These are phyloP conservation scores for Teleopsis dalmanni DNA, from an alignment of 1,140 invertebrate genomes.

Conservation along the genomic window DNA sequence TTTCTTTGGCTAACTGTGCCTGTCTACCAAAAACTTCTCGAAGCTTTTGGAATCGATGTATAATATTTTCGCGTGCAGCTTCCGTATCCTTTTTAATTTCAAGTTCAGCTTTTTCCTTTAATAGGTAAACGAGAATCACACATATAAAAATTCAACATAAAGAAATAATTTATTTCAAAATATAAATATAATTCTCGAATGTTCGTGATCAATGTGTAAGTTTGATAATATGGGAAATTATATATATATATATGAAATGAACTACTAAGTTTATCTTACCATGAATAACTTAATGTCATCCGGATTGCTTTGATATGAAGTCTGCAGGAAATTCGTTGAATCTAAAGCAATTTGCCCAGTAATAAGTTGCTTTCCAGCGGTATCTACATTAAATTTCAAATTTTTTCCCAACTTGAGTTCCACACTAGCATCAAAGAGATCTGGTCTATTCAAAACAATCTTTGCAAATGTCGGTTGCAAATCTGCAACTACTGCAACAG, in stretches of 20 bases:
- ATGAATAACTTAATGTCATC: constrained; percentile 55
- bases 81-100: constrained; percentile 34
- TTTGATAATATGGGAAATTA: neutral
- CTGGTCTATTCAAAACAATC: constrained; percentile 42
- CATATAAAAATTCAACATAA: neutral
- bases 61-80: constrained; percentile 42
- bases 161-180: neutral
- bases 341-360: constrained; percentile 54
- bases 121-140: neutral
- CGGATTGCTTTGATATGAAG: constrained; percentile 54
- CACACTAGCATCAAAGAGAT: constrained; percentile 49
- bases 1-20: constrained; percentile 48
- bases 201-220: neutral
- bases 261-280: constrained; percentile 41
- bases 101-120: constrained; percentile 24
- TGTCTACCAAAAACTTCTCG: constrained; percentile 39
- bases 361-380: constrained; percentile 52
- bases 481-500: constrained; percentile 24
- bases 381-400: constrained; percentile 51
- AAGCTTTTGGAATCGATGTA: constrained; percentile 40
- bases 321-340: constrained; percentile 60
- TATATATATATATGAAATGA: neutral
- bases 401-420: constrained; percentile 58
- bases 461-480: constrained; percentile 23
- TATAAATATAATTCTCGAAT: neutral